Evolutionary conservation across 1,140 invertebrate species (phyloP).

Genomic region (Drosophila neocordata): DNA sequence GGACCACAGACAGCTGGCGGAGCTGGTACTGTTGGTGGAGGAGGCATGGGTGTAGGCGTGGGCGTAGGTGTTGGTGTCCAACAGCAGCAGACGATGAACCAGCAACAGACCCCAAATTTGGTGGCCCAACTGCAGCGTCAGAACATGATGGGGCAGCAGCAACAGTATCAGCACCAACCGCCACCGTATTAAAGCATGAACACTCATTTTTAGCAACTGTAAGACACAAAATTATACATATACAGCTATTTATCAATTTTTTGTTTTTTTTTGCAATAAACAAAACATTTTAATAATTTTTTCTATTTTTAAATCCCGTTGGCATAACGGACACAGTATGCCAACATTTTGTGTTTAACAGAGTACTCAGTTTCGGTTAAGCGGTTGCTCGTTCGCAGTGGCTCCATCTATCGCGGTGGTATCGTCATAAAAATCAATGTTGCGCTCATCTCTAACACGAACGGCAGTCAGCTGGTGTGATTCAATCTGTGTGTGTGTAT

Average conservation of each 20-base stretch:
- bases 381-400: no score
- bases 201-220: slow-evolving; percentile 37
- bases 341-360: slow-evolving; percentile 3
- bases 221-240: slow-evolving; percentile 39
- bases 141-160: slow-evolving; percentile 82
- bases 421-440: no score
- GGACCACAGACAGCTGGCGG: slow-evolving; percentile 50
- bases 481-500: slow-evolving; percentile 7
- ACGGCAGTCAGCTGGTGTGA: slow-evolving; percentile 43
- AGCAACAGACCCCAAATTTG: slow-evolving; percentile 85
- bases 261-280: slow-evolving; percentile 70
- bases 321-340: background rate
- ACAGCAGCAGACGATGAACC: slow-evolving; percentile 84
- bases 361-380: background rate
- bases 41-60: slow-evolving; percentile 48
- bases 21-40: slow-evolving; percentile 53
- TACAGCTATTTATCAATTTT: slow-evolving; percentile 63
- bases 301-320: slow-evolving; percentile 14
- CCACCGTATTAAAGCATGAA: slow-evolving; percentile 59
- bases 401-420: no score
- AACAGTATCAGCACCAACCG: slow-evolving; percentile 71
- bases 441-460: slow-evolving; percentile 18
- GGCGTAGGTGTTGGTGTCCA: slow-evolving; percentile 51
- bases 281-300: slow-evolving; percentile 36
- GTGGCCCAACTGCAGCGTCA: slow-evolving; percentile 86